Evolutionary conservation across 92 coral and sea anemone genomes (phyloP).

Genomic region (Scolanthus callimorphus): DNA sequence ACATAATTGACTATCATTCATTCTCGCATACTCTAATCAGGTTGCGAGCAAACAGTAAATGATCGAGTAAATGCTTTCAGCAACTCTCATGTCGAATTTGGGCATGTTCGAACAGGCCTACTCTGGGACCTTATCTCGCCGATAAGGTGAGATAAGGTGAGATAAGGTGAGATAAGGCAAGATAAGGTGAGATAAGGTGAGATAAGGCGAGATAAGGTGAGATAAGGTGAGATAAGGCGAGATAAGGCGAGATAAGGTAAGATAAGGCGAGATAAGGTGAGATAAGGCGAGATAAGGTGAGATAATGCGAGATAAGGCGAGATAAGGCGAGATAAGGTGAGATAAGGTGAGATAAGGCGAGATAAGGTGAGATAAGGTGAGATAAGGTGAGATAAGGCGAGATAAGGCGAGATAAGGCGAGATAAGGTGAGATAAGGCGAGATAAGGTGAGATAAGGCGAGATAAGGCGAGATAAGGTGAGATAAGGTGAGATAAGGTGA

Average conservation of each 20-base stretch:
- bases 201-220: slow-evolving; percentile 5
- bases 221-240: slow-evolving; percentile 7
- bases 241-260: slow-evolving; percentile 7
- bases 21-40: too few relatives aligned
- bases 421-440: too few relatives aligned
- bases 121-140: too few relatives aligned
- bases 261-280: background rate
- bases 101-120: too few relatives aligned
- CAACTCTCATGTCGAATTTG: too few relatives aligned
- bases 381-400: too few relatives aligned
- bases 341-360: slow-evolving; percentile 8
- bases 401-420: too few relatives aligned
- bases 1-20: too few relatives aligned
- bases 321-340: background rate
- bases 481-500: too few relatives aligned
- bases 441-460: too few relatives aligned
- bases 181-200: slow-evolving; percentile 6
- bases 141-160: slow-evolving; percentile 6
- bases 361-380: background rate
- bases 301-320: background rate
- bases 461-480: too few relatives aligned
- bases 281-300: slow-evolving; percentile 2
- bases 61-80: too few relatives aligned
- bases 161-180: slow-evolving; percentile 3
- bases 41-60: background rate